Evolutionary conservation across 2,797 vertebrate species (phyloP).

Genomic region (Smutsia temminckii): DNA sequence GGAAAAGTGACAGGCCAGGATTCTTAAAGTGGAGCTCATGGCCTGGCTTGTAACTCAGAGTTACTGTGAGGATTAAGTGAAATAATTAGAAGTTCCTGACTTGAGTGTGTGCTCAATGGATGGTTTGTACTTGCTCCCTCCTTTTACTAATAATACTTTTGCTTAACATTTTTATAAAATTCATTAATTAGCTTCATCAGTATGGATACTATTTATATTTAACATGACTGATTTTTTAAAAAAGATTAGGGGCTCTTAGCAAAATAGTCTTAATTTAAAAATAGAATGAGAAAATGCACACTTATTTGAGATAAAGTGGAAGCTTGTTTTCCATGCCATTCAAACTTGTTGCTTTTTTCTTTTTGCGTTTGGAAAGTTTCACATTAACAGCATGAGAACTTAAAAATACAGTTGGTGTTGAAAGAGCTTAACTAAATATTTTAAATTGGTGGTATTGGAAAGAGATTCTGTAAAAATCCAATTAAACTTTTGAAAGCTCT

Average conservation of each 20-base stretch:
- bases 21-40: neutral
- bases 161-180: neutral
- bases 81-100: neutral
- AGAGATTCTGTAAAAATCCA: constrained; percentile 86
- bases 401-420: constrained; percentile 78
- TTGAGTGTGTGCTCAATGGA: neutral
- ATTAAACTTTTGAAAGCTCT: constrained; percentile 87
- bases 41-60: neutral
- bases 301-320: constrained; percentile 65
- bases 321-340: constrained; percentile 72
- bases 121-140: neutral
- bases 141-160: neutral
- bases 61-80: neutral
- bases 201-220: neutral
- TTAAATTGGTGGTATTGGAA: constrained; percentile 85
- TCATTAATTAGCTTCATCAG: neutral
- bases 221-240: constrained; percentile 48
- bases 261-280: constrained; percentile 71
- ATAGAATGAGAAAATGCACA: neutral
- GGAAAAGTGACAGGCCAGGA: neutral
- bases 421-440: constrained; percentile 86
- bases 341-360: constrained; percentile 52
- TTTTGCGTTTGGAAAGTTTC: constrained; percentile 76
- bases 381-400: constrained; percentile 74
- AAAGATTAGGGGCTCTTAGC: constrained; percentile 72